Evolutionary conservation across 2,113 vertebrate genomes (phyloP).

Genomic region (Sclerurus mexicanus): DNA sequence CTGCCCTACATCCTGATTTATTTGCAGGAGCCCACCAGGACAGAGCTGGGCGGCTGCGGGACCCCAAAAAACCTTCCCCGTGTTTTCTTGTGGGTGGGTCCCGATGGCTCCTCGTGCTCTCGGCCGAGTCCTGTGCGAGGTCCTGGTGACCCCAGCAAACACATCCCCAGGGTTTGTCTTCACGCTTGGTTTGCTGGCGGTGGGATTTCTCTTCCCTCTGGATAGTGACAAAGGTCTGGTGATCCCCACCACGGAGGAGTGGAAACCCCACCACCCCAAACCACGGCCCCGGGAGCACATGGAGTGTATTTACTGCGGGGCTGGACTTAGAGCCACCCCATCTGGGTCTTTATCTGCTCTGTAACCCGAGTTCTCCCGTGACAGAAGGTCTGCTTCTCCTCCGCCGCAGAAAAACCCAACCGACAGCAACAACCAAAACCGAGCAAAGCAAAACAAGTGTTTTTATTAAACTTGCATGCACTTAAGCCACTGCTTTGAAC

Average conservation of each 20-base stretch:
- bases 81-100: background rate
- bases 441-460: constrained; percentile 52
- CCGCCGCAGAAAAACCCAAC: constrained; percentile 2
- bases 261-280: background rate
- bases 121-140: too few species aligned
- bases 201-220: background rate
- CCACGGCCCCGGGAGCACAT: background rate
- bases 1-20: background rate
- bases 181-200: background rate
- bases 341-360: constrained; percentile 34
- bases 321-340: constrained; percentile 20
- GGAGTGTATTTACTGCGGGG: background rate
- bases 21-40: fast-evolving
- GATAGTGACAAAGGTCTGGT: fast-evolving
- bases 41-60: background rate
- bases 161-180: background rate
- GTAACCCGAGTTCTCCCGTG: background rate
- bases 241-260: background rate
- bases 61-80: background rate
- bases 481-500: constrained; percentile 70
- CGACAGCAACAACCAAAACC: background rate
- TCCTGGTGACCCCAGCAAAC: background rate
- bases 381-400: constrained; percentile 61
- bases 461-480: constrained; percentile 66
- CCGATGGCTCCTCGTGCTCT: fast-evolving